phyloP scores from a whole-genome alignment of 2,888 invertebrate species.

The Harpalus rubripes region DNA sequence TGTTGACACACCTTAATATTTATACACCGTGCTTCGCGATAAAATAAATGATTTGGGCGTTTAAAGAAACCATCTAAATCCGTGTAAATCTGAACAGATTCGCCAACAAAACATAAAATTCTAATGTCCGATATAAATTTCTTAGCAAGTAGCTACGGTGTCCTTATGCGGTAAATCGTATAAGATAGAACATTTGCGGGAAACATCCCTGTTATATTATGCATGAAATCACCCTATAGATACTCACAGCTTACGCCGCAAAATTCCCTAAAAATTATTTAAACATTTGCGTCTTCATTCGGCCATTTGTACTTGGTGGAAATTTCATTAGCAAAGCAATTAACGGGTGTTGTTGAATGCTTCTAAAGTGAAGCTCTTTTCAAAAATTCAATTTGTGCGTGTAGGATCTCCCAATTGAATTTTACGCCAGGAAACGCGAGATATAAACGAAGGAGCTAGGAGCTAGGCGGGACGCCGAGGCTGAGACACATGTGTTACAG shows the following conservation, averaged over 20 bases:
- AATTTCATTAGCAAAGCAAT: slow-evolving; percentile 40
- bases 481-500: slow-evolving; percentile 3
- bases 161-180: slow-evolving; percentile 18
- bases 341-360: slow-evolving; percentile 37
- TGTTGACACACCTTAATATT: no score
- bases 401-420: slow-evolving; percentile 38
- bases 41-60: slow-evolving; percentile 13
- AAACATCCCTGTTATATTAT: slow-evolving; percentile 47
- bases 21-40: no score
- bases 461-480: background rate
- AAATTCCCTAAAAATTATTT: slow-evolving; percentile 22
- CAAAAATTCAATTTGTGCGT: slow-evolving; percentile 55
- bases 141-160: slow-evolving; percentile 13
- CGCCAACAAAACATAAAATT: slow-evolving; percentile 44
- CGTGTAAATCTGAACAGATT: slow-evolving; percentile 24
- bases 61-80: slow-evolving; percentile 16
- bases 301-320: background rate
- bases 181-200: slow-evolving; percentile 33
- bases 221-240: slow-evolving; percentile 41
- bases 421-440: slow-evolving; percentile 13
- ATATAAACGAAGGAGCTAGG: slow-evolving; percentile 1
- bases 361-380: slow-evolving; percentile 31
- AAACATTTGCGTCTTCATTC: background rate
- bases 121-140: slow-evolving; percentile 44
- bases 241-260: background rate